Base-by-base conservation (phyloP, 2,888 invertebrate species). In the Platycheirus rosarum region DNA sequence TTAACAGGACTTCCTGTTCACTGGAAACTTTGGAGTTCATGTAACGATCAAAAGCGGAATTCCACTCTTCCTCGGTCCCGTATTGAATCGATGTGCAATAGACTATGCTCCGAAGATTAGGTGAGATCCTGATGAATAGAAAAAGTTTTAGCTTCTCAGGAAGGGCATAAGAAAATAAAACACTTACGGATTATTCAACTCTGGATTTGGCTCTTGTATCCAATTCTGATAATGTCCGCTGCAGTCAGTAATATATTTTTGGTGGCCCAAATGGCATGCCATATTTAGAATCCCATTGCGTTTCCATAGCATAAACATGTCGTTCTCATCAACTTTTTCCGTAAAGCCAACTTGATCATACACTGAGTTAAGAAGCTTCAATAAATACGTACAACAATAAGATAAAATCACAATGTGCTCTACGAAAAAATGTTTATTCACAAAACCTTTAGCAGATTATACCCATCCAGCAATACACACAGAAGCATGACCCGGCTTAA, bases 41-140 rank as follows among this genome's bases (percentile, higher is more conserved):
- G 88, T 96, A 97, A 29, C 95, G 92, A 51, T 95, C 92, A 94
- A 96, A 97, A 0, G 95, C 95, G 88, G 97, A 98, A 84, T 95
- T 93, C 98, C 98, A 98, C 88, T 97, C 97, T 0, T 92, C 92
- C 85, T 95, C 94, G 0, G 95, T 95, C 0, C 98, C 98, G 8
- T 95, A 93, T 69, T 94, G 92, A 6, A 98, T 94, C 0, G 96
- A 97, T 1, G 95, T 94, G 88, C 98, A 98, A 90, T 97, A 97
- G 0, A 97, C 95, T 0, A 95, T 93, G 23, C 93, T 93, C 53
- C 96, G 95, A 40, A 97, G 89, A 88, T 97, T 97, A 0, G 96
- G 95, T 20, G 96, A 94, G 85, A 98, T 96, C 20, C 96, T 96
- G 88, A 1, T 86, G 85, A 44, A 40, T 87, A 86, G 26, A 42